Percentiles rank a stretch among this genome's conserved stretches.
These are phyloP conservation scores for Podarcis lilfordi DNA, from an alignment of 2,797 vertebrate species.

Conservation along the genomic window DNA sequence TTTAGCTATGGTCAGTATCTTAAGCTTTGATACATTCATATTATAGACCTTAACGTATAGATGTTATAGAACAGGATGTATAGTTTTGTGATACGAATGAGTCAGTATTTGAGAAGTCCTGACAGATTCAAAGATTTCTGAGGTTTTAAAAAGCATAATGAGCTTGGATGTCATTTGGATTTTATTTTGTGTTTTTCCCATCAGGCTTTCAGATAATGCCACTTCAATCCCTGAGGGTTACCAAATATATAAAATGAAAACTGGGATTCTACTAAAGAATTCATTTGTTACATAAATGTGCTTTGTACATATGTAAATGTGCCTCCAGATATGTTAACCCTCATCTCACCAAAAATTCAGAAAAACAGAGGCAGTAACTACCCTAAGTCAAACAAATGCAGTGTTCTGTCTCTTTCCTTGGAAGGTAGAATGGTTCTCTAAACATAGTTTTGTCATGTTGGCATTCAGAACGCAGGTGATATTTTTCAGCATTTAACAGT, in stretches of 20 bases:
- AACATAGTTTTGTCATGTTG: neutral
- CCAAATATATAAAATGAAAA: neutral
- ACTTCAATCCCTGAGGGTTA: neutral
- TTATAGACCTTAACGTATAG: neutral
- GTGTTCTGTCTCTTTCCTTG: neutral
- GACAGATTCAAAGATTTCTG: neutral
- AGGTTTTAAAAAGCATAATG: neutral
- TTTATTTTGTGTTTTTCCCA: neutral
- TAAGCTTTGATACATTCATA: neutral
- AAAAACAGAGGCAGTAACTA: neutral
- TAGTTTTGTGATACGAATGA: neutral
- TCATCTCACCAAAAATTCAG: neutral
- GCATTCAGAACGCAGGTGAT: neutral
- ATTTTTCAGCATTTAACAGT: neutral
- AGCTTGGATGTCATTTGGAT: neutral
- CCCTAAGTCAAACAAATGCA: neutral
- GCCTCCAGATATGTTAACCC: neutral
- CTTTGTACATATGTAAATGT: neutral
- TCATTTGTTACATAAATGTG: neutral
- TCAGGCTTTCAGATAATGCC: neutral
- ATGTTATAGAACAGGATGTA: neutral
- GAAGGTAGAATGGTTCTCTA: neutral
- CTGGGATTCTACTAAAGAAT: neutral
- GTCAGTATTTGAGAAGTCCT: neutral
- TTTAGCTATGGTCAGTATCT: neutral